Conservation (phyloP, 1,140 invertebrate genomes). For the Lucilia cuprina region DNA sequence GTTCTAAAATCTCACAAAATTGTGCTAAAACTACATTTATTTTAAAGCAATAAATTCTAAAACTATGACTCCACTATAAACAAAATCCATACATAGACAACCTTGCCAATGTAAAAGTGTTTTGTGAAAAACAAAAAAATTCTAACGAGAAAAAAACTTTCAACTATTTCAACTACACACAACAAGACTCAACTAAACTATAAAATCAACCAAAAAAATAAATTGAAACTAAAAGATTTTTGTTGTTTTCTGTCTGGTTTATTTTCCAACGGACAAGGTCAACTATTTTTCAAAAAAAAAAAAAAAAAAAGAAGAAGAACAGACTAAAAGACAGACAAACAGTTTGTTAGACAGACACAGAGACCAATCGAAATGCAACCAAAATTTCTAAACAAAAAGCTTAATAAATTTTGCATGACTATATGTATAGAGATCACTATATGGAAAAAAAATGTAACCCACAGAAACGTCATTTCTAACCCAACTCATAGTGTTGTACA, state of each 20-base stretch:
- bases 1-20: neutral
- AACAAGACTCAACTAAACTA: neutral
- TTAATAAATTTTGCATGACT: neutral
- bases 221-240: neutral
- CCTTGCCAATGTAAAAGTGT: conserved; percentile 7
- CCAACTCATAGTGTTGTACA: neutral
- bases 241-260: neutral
- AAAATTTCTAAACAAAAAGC: neutral
- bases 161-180: neutral
- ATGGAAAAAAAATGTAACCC: neutral
- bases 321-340: neutral
- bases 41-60: conserved; percentile 33
- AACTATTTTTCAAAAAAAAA: neutral
- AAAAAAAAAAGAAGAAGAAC: too few species aligned
- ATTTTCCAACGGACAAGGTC: conserved; percentile 19
- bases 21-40: neutral
- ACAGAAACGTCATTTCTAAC: neutral
- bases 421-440: neutral
- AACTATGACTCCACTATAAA: neutral
- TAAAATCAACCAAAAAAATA: conserved; percentile 6
- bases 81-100: neutral
- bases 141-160: neutral
- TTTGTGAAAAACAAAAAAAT: neutral
- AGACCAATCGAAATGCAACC: neutral
- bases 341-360: neutral